Base-by-base conservation (phyloP, 1,140 invertebrate genomes). In the Drosophila repleta region DNA sequence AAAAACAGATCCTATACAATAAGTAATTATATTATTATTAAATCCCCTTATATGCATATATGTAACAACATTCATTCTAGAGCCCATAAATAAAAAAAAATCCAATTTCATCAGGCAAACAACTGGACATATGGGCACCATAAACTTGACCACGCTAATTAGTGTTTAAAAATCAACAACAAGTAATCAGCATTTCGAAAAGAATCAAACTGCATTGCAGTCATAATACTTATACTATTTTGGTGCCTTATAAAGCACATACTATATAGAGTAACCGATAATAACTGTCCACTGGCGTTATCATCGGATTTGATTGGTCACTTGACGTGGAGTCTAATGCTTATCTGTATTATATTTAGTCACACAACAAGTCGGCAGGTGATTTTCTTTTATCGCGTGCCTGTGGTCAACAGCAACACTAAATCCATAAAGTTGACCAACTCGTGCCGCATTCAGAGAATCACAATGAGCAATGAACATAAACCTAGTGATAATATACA, bases 391-490 rank as follows among this genome's bases (percentile, higher is more conserved):
- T 29, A 51, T 32, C 20, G 21, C 21, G 13, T 20, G 18, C 20
- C 6, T 45, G 11, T 55, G 43, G 18, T 18, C n/a, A 56, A 24
- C 41, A 17, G 8, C 46, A 17, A 5, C 46, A 52, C 32, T 52
- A 52, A 49, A 49, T 18, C 20, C 51, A 72, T 66, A 72, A 72
- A 66, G 4, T 11, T 51, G 55, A 52, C 29, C 18, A 66, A 48
- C 53, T 15, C 63, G 48, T 60, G 53, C 46, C 20, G 26, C 21
- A 43, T 55, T 48, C 37, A 24, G 43, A 48, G 79, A 83, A 82
- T 82, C 79, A 78, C 32, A 83, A 63, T 82, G 79, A 69, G 63
- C 81, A 74, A 49, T 41, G 6, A 20, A 6, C 18, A 17, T 85
- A 20, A 46, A 29, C 10, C 15, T n/a, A 20, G 55, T 17, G 26